These are phyloP conservation scores for Anabas testudineus DNA, from an alignment of 2,797 vertebrate species.

Conservation along the genomic window DNA sequence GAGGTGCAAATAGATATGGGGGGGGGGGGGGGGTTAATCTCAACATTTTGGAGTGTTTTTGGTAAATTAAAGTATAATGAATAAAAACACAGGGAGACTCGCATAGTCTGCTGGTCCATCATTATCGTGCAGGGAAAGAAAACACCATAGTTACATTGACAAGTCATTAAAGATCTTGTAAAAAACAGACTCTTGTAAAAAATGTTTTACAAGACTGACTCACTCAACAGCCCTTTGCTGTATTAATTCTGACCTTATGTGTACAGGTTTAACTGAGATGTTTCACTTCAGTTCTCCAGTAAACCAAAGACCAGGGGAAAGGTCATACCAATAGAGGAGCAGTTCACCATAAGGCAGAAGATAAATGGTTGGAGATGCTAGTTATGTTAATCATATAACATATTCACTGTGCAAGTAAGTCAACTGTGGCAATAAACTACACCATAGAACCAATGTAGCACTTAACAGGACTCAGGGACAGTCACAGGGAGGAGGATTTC, in stretches of 20 bases:
- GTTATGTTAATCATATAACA: neutral
- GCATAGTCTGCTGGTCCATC: conserved; percentile 48
- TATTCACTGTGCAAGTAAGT: neutral
- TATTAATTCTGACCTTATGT: conserved; percentile 50
- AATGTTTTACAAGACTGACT: conserved; percentile 57
- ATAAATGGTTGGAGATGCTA: neutral
- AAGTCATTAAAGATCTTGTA: conserved; percentile 71
- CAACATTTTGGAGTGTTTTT: too few species aligned
- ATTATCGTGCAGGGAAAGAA: conserved; percentile 47
- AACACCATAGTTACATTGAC: conserved; percentile 61
- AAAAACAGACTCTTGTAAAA: conserved; percentile 71
- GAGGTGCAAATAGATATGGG: too few species aligned
- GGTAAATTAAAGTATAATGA: too few species aligned
- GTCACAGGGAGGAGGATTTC: neutral
- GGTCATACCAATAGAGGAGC: neutral
- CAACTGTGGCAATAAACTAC: neutral
- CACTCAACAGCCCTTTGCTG: conserved; percentile 16
- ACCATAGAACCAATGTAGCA: neutral
- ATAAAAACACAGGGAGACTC: too few species aligned
- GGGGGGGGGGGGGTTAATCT: too few species aligned
- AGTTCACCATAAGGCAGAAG: neutral
- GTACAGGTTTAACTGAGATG: conserved; percentile 30
- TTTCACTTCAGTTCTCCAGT: conserved; percentile 44
- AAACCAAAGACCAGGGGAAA: conserved; percentile 36
- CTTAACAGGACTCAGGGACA: neutral